Evolutionary conservation across 2,888 invertebrate species (phyloP).

Genomic region (Ochropleura leucogaster): DNA sequence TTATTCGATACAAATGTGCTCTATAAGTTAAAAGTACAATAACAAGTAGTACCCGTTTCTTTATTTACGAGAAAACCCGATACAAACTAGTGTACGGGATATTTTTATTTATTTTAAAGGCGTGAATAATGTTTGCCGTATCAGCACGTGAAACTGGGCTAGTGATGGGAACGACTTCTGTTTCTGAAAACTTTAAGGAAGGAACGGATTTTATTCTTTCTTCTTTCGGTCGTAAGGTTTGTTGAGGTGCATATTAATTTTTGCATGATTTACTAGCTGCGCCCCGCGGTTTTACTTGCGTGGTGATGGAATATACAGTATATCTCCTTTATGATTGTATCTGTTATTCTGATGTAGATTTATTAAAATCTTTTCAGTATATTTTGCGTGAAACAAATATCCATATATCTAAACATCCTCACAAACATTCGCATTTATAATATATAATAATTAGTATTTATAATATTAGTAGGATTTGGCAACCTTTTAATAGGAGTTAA

Average conservation of each 20-base stretch:
- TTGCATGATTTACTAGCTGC: background rate
- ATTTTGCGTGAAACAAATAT: too few relatives aligned
- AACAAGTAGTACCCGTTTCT: constrained; percentile 63
- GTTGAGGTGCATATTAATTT: background rate
- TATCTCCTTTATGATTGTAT: too few relatives aligned
- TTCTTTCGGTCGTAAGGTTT: background rate
- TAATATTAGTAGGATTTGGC: too few relatives aligned
- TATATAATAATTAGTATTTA: too few relatives aligned
- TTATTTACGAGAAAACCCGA: constrained; percentile 66
- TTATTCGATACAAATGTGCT: constrained; percentile 63
- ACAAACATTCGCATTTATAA: too few relatives aligned
- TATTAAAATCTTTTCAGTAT: too few relatives aligned
- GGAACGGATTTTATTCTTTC: background rate
- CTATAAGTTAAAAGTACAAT: constrained; percentile 68
- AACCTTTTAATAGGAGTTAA: background rate
- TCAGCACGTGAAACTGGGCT: constrained; percentile 61
- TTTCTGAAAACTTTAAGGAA: background rate
- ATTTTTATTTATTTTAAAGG: constrained; percentile 70
- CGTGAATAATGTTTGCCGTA: constrained; percentile 67
- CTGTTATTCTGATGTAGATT: too few relatives aligned
- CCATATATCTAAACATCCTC: too few relatives aligned
- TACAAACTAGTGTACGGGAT: constrained; percentile 60
- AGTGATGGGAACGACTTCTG: constrained; percentile 51
- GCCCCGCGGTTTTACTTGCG: too few relatives aligned
- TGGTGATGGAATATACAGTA: too few relatives aligned